Evolutionary conservation across 2,797 vertebrate genomes (phyloP).

Genomic region (Notoglanidium macrostoma): DNA sequence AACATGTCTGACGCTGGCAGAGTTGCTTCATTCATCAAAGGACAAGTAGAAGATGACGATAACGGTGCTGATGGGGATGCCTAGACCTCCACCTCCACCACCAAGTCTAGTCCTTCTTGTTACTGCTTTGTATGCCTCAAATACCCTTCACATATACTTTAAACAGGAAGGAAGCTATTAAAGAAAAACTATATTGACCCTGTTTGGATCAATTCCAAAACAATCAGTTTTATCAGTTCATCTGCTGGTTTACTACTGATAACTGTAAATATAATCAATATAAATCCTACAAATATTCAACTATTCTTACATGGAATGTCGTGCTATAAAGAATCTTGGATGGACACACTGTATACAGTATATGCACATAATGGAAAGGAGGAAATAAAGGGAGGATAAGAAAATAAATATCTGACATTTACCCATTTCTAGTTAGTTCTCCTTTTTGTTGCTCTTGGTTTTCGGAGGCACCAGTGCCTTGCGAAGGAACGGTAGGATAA

Average conservation of each 20-base stretch:
- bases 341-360: too few relatives aligned
- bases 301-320: not conserved
- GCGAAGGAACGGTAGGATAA: slow-evolving; percentile 84
- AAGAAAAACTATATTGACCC: not conserved
- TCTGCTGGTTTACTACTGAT: not conserved
- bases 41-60: not conserved
- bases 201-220: not conserved
- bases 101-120: not conserved
- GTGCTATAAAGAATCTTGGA: not conserved
- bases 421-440: slow-evolving; percentile 69
- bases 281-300: not conserved
- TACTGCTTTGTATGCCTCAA: not conserved
- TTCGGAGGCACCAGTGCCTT: slow-evolving; percentile 87
- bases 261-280: too few relatives aligned
- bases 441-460: slow-evolving; percentile 68
- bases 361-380: not conserved
- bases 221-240: not conserved
- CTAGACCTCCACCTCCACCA: too few relatives aligned
- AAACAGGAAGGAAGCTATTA: not conserved
- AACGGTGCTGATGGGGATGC: not conserved
- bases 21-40: not conserved
- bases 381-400: too few relatives aligned
- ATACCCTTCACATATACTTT: not conserved
- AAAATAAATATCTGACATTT: slow-evolving; percentile 32
- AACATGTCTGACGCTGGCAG: not conserved